phyloP scores from a whole-genome alignment of 2,888 invertebrate genomes.

The Agonopterix arenella region DNA sequence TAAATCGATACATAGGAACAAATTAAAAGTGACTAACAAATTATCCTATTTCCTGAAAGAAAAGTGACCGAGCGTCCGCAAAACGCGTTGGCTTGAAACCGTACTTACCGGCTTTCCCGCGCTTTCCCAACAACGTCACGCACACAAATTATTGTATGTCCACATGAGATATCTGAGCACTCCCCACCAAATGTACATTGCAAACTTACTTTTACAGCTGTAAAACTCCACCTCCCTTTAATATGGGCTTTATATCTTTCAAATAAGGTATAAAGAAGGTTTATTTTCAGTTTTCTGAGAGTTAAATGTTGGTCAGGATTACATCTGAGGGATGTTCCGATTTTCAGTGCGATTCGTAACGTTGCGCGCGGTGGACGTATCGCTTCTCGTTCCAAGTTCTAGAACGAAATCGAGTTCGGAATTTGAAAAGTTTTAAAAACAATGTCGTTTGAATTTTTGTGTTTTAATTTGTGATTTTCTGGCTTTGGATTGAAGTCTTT shows the following conservation, averaged over 20 bases:
- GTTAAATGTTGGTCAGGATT: constrained; percentile 6
- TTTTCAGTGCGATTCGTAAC: constrained; percentile 19
- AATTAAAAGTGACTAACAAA: no score
- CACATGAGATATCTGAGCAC: constrained; percentile 15
- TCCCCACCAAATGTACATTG: constrained; percentile 8
- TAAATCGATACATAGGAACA: no score
- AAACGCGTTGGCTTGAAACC: no score
- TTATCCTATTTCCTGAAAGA: no score
- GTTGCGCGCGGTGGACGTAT: constrained; percentile 11
- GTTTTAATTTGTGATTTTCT: constrained; percentile 1
- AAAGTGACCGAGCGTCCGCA: no score
- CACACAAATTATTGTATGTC: constrained; percentile 36
- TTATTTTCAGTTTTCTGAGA: neutral
- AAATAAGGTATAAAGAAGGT: neutral
- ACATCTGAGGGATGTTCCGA: constrained; percentile 14
- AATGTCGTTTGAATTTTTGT: neutral
- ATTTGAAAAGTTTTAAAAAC: constrained; percentile 5
- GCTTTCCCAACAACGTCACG: constrained; percentile 18
- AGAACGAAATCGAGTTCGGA: constrained; percentile 12
- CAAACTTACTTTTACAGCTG: neutral
- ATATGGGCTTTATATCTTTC: neutral
- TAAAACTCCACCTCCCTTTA: constrained; percentile 5
- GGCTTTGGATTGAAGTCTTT: neutral
- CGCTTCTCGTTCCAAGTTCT: constrained; percentile 5
- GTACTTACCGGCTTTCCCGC: constrained; percentile 8